Evolutionary conservation across 2,797 vertebrate species (phyloP), one percentile per base, ranked within the genome.

Genomic region (Orientallactaga sibirica): DNA sequence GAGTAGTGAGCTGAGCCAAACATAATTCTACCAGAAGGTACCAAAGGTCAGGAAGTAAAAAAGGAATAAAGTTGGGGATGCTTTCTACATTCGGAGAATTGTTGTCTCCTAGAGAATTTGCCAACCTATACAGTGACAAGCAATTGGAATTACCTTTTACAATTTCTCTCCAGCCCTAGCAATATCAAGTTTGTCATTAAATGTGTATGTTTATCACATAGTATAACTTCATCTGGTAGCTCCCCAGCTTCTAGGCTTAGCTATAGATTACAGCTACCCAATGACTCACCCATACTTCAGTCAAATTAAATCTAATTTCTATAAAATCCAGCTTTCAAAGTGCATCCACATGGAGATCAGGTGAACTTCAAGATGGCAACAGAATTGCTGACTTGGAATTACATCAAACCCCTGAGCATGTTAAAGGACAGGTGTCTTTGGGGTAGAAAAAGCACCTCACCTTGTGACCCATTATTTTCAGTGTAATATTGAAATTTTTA

Each of bases 41-140:
- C 7, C 12, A 37, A 37, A 9, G 24, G 12, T 61, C 2, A 89
- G 73, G 33, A 71, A 24, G 48, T 55, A 41, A 93, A 18, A 52
- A 11, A 16, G 27, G 29, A 20, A 2, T 82, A 33, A 25, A 22
- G 66, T 64, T 61, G 64, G 74, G 88, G 41, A 25, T 87, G 43
- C 10, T 94, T 91, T 95, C 77, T 48, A 70, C 71, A 33, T 90
- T 88, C 24, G 79, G 29, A 71, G 9, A 71, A 37, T 37, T 75
- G 79, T 37, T 88, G 4, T 90, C 74, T 67, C 88, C 75, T 16
- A 79, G 77, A 43, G 76, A 88, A 55, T 78, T 71, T 41, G 58
- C 41, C 88, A 27, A n/a, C 15, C 15, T 62, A 24, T 43, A 41
- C 67, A 10, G 33, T 7, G 12, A 22, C 14, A 43, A n/a, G 3